Evolutionary conservation across 2,113 vertebrate species (phyloP).

Genomic region (Halcyon senegalensis): DNA sequence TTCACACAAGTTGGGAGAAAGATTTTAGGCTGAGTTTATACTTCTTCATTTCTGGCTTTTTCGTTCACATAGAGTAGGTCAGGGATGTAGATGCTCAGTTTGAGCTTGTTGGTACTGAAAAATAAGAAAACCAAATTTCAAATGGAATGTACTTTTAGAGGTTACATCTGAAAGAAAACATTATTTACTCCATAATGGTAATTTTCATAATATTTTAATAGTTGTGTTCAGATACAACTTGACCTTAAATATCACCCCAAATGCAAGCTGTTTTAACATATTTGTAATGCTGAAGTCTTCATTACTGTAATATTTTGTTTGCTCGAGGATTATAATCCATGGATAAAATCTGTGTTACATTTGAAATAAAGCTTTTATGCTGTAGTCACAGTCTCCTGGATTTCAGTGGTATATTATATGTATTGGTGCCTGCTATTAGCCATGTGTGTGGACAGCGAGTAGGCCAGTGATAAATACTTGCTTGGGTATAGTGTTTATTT

Average conservation of each 20-base stretch:
- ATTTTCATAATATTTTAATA: conserved; percentile 68
- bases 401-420: neutral
- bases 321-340: conserved; percentile 30
- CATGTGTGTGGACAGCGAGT: neutral
- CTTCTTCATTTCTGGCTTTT: neutral
- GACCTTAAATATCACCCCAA: conserved; percentile 55
- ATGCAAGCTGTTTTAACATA: conserved; percentile 66
- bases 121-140: conserved; percentile 13
- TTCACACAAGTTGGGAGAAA: neutral
- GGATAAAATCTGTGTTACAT: neutral
- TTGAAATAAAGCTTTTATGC: conserved; percentile 46
- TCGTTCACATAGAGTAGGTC: neutral
- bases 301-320: conserved; percentile 36
- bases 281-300: conserved; percentile 53
- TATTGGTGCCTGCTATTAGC: neutral
- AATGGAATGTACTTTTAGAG: conserved; percentile 24
- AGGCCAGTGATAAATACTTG: neutral
- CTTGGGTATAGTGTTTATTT: neutral
- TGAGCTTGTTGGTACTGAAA: conserved; percentile 12
- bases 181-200: conserved; percentile 43
- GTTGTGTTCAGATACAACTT: conserved; percentile 45
- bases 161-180: conserved; percentile 59
- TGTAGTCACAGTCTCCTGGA: neutral
- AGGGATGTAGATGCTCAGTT: neutral
- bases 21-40: neutral